A percentile compares a stretch with the other conserved stretches of the same genome.
phyloP scores from a whole-genome alignment of 2,888 invertebrate genomes.

The Eupithecia insigniata region DNA sequence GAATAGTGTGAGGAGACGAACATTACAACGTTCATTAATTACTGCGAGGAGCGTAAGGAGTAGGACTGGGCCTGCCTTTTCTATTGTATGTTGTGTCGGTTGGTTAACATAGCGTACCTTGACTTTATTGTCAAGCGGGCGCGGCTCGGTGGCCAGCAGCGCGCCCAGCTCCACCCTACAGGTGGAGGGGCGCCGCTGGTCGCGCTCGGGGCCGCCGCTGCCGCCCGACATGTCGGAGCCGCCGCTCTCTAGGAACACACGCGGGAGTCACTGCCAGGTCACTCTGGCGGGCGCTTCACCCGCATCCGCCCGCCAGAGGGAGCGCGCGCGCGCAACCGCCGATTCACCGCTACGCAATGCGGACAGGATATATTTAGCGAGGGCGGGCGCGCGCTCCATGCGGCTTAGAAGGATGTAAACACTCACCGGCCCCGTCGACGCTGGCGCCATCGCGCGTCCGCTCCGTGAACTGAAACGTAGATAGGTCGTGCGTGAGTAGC shows the following conservation, averaged over 20 bases:
- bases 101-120: conserved; percentile 83
- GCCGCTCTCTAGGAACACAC: conserved; percentile 70
- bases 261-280: neutral
- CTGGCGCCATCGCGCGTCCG: conserved; percentile 76
- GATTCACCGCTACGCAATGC: conserved; percentile 58
- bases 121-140: conserved; percentile 88
- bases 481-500: conserved; percentile 42
- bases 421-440: conserved; percentile 76
- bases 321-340: conserved; percentile 32
- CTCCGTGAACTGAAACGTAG: conserved; percentile 78
- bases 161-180: conserved; percentile 86
- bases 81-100: neutral
- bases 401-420: conserved; percentile 40
- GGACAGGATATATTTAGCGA: conserved; percentile 66
- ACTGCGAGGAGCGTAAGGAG: neutral
- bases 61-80: neutral
- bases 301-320: neutral
- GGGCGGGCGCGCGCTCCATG: conserved; percentile 45
- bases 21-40: too few relatives aligned
- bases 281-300: neutral
- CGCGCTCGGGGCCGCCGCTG: conserved; percentile 55
- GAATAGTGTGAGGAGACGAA: too few relatives aligned
- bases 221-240: conserved; percentile 49
- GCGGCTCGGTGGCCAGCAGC: conserved; percentile 87
- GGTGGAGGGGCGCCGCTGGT: conserved; percentile 73